Conservation (phyloP, 2,888 invertebrate genomes). For the Erebia ligea region DNA sequence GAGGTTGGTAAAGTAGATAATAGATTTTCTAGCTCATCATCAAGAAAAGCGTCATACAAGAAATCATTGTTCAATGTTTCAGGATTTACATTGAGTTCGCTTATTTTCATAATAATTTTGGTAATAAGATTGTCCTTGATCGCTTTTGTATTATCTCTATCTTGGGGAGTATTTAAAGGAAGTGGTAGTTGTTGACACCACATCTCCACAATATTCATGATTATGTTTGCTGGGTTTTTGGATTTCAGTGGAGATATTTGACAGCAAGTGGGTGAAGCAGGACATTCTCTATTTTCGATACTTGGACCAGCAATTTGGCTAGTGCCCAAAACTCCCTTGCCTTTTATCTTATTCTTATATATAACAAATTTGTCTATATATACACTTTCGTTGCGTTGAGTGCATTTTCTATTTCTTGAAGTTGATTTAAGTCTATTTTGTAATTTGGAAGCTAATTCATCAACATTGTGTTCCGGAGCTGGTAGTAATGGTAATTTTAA, state of each 20-base stretch:
- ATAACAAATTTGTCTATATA: conserved; percentile 23
- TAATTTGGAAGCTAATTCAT: conserved; percentile 50
- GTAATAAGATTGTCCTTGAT: conserved; percentile 53
- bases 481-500: conserved; percentile 53
- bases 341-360: conserved; percentile 20
- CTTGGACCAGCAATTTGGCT: conserved; percentile 49
- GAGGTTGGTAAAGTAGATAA: conserved; percentile 48
- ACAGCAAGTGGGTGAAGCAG: conserved; percentile 34
- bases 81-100: conserved; percentile 57
- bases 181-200: conserved; percentile 63
- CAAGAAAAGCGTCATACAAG: conserved; percentile 53
- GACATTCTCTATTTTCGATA: conserved; percentile 14
- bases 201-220: conserved; percentile 54
- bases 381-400: conserved; percentile 29
- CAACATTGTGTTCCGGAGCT: conserved; percentile 45
- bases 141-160: conserved; percentile 42
- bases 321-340: conserved; percentile 38
- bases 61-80: conserved; percentile 54
- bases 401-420: conserved; percentile 51
- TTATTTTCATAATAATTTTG: conserved; percentile 61
- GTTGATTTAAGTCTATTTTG: conserved; percentile 52
- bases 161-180: conserved; percentile 42
- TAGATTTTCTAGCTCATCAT: conserved; percentile 55
- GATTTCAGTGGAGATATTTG: conserved; percentile 32
- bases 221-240: conserved; percentile 55